Base-by-base conservation (phyloP, 2,888 invertebrate species). In the Creontiades dilutus region DNA sequence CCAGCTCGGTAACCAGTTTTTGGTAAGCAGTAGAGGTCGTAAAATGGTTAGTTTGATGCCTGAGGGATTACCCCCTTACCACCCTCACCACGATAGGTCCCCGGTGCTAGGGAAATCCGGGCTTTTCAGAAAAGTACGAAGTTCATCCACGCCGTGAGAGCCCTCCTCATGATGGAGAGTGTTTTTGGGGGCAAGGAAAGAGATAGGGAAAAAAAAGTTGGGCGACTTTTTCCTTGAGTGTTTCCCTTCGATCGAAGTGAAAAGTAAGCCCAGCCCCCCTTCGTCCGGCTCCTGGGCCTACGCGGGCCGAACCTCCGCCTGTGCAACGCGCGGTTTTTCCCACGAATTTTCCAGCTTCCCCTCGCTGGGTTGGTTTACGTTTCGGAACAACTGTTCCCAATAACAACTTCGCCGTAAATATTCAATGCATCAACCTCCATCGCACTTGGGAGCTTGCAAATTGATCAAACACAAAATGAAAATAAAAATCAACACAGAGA, bases 121-220 rank as follows among this genome's bases (percentile, higher is more conserved):
- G 68, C 68, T 23, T 23, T 68, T 12, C 12, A 68, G 68, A 11
- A 52, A 52, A 82, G 82, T 82, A 82, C 82, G n/a, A 82, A 82
- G 82, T 82, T 82, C 82, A 82, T 82, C 52, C 82, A 52, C 47
- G 52, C 23, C 82, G 82, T 82, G n/a, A 52, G 52, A 82, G 52
- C 48, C 82, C 82, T 3, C 82, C 82, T 3, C 23, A 68, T 68
- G 27, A 19, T 61, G 61, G 27, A 68, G 68, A 23, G 37, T 37
- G 37, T 37, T 37, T 37, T 37, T 37, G 2, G 37, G 37, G 37
- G 37, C 7, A 37, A 7, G 7, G 68, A 23, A 11, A 23, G 68
- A 12, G 23, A 19, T 5, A 7, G 68, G 5, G 19, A 9, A 68
- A 68, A n/a, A 47, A 47, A 46, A 80, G 78, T 80, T 80, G 78